Conservation (phyloP, 2,113 vertebrate species). For the Crotalus viridis region DNA sequence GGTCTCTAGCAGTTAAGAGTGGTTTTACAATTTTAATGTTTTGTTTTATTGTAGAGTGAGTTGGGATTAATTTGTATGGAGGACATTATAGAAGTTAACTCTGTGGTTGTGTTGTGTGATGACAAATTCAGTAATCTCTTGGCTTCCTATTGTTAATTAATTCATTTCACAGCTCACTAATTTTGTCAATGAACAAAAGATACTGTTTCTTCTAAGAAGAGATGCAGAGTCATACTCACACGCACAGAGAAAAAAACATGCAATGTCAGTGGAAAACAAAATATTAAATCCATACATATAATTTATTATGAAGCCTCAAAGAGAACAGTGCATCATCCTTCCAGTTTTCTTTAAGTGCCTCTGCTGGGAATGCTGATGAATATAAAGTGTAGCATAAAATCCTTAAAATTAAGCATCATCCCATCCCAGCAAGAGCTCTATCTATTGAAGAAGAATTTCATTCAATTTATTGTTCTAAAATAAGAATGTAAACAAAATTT, state of each 20-base stretch:
- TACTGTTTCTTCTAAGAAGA: constrained; percentile 66
- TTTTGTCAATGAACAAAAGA: constrained; percentile 68
- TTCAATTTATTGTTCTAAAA: not conserved
- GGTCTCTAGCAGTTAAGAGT: constrained; percentile 45
- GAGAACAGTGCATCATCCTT: not conserved
- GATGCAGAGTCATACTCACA: constrained; percentile 49
- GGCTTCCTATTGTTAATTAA: constrained; percentile 73
- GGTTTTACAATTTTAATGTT: constrained; percentile 63
- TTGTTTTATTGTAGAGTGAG: constrained; percentile 66
- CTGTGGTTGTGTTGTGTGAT: constrained; percentile 60
- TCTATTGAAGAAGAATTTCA: not conserved
- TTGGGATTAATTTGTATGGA: constrained; percentile 62
- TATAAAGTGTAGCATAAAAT: not conserved
- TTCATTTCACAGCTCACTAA: constrained; percentile 80
- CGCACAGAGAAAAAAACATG: constrained; percentile 33
- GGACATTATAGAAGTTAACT: constrained; percentile 60
- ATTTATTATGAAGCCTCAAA: not conserved
- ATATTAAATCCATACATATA: not conserved
- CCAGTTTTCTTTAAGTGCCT: not conserved
- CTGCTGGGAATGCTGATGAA: not conserved
- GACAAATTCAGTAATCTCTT: constrained; percentile 66
- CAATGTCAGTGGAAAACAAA: constrained; percentile 31
- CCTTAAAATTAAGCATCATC: not conserved
- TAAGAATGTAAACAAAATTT: not conserved
- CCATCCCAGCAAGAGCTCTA: not conserved